Base-by-base conservation (phyloP, 2,797 vertebrate species). In the Echeneis naucrates region DNA sequence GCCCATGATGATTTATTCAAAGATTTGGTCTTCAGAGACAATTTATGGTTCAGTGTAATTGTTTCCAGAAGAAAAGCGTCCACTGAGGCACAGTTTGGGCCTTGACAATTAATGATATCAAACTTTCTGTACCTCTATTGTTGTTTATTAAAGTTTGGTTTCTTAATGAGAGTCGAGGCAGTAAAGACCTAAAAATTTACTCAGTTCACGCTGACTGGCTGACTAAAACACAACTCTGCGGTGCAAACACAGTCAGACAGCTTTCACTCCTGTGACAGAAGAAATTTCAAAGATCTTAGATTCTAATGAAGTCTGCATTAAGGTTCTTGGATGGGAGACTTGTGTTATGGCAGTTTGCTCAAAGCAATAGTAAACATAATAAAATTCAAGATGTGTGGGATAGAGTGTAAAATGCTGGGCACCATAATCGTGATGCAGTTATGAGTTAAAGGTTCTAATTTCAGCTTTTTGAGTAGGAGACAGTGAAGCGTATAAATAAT, bases 41-140 rank as follows among this genome's bases (percentile, higher is more conserved):
- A 83, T 62, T 75, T 83, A 70, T 73, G 54, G 68, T 68, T 72
- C 82, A 69, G 68, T 78, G 70, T 75, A 76, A 80, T 83, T 87
- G 57, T 65, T 53, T 74, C 37, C 51, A 64, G 74, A 75, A 30
- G 45, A 59, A 40, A 74, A 59, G 38, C 40, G 55, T 72, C 76
- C 66, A 52, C 47, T 33, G 55, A 82, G 70, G 44, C 45, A 65
- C 63, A 70, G n/a, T 67, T 72, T 40, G 10, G 40, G 53, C 35
- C 58, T 70, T 77, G 72, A 71, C 60, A 77, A 33, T 86, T 75
- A 72, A 58, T 80, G 70, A 69, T 83, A 74, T 82, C 63, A 78
- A 72, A 82, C 44, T 55, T 76, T 77, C 68, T 71, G 52, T 70
- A 4, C 83, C 65, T 57, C 59, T 8, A 71, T 67, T 56, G 21